These are phyloP conservation scores for Azorinus chamasolen DNA, from an alignment of 2,888 invertebrate species.

Conservation along the genomic window DNA sequence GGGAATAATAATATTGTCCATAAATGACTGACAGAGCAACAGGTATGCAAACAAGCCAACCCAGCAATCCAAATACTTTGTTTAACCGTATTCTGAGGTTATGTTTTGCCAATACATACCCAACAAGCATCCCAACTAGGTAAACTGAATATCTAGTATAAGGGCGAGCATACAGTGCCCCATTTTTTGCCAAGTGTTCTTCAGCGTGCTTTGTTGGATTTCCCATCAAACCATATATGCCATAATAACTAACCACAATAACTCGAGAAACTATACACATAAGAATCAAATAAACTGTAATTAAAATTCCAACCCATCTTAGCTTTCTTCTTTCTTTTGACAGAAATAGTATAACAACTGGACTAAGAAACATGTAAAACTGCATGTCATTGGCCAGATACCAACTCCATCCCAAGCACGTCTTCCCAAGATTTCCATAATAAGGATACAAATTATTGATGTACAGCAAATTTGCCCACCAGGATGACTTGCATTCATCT, in stretches of 20 bases:
- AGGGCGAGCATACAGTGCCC: conserved; percentile 84
- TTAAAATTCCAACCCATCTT: background rate
- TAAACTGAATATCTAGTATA: conserved; percentile 86
- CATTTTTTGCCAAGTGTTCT: conserved; percentile 46
- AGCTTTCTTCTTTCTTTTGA: background rate
- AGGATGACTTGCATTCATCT: conserved; percentile 73
- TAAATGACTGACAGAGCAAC: conserved; percentile 78
- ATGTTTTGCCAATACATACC: conserved; percentile 81
- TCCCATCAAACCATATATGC: conserved; percentile 27
- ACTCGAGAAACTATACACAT: conserved; percentile 37
- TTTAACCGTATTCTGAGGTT: conserved; percentile 66
- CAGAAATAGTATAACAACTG: conserved; percentile 52
- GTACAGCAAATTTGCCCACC: conserved; percentile 82
- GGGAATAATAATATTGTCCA: conserved; percentile 78
- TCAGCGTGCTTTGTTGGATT: conserved; percentile 51
- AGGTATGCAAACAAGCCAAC: conserved; percentile 78
- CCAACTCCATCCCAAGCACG: conserved; percentile 74
- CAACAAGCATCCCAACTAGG: conserved; percentile 85
- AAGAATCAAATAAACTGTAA: conserved; percentile 28
- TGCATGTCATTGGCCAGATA: conserved; percentile 83
- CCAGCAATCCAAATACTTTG: conserved; percentile 58
- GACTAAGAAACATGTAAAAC: conserved; percentile 73
- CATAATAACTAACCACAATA: conserved; percentile 44
- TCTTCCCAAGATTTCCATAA: conserved; percentile 52
- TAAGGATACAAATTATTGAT: conserved; percentile 79